A percentile compares a stretch with the other conserved stretches of the same genome.
These are phyloP conservation scores for Elachura formosa DNA, from an alignment of 2,113 vertebrate genomes.

Conservation along the genomic window DNA sequence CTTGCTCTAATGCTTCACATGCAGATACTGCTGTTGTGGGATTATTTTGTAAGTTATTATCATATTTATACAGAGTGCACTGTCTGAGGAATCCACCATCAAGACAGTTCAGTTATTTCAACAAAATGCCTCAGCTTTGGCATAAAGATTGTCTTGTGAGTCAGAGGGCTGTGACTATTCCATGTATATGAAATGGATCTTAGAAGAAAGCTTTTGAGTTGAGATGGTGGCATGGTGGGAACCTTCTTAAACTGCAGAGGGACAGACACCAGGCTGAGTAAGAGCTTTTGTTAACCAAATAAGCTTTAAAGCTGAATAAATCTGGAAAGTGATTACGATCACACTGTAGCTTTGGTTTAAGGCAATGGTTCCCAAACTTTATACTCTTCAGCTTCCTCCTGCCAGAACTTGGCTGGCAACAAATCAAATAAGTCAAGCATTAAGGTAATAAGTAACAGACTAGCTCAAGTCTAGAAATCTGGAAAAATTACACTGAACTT, in stretches of 20 bases:
- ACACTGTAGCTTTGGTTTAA: not conserved
- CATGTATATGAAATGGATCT: accelerated
- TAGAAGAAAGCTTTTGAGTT: not conserved
- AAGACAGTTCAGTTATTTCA: not conserved
- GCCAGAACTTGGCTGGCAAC: not conserved
- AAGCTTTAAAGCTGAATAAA: not conserved
- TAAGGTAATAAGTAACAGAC: not conserved
- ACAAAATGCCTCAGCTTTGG: not conserved
- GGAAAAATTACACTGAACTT: not conserved
- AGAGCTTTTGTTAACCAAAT: not conserved
- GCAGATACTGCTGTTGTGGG: not conserved
- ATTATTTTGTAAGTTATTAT: not conserved
- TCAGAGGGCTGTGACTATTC: not conserved
- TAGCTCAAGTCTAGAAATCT: not conserved
- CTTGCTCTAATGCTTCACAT: not conserved
- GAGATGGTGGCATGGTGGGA: not conserved
- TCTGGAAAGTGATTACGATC: not conserved
- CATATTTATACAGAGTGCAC: not conserved
- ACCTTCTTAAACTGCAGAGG: not conserved
- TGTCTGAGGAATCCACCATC: not conserved
- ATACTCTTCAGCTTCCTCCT: not conserved
- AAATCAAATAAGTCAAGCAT: not conserved
- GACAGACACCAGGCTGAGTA: not conserved
- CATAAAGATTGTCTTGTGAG: not conserved
- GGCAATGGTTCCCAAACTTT: not conserved